Evolutionary conservation across 2,113 vertebrate species (phyloP), one percentile per base, ranked within the genome.

Genomic region (Gila orcuttii): DNA sequence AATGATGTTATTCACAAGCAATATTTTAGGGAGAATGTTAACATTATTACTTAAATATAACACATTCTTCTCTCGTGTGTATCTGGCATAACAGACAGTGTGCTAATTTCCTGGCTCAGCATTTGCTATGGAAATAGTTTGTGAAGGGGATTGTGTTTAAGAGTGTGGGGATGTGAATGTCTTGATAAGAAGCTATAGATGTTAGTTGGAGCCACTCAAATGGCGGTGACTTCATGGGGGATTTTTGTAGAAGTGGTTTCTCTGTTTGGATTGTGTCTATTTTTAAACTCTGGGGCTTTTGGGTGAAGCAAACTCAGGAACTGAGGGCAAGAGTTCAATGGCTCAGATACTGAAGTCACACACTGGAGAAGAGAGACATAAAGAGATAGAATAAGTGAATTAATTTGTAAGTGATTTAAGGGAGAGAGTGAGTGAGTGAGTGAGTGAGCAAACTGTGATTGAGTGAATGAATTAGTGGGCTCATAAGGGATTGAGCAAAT

Each of bases 161-260:
- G 69, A 31, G 55, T 64, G 66, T 69, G 23, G 80, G 47, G 45
- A 55, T 82, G 36, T 39, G 25, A 80, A 47, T 47, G 59, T 1
- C 12, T 57, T 59, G 79, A 82, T 79, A 78, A 89, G 79, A 8
- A 80, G 83, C 88, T 91, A 90, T 90, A 93, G 92, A 85, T 84
- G 66, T 71, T 82, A 73, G 76, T 60, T 10, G 45, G 31, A 81
- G 64, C 23, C 60, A 55, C n/a, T 81, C 12, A 59, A 69, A 33
- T 73, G 55, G 33, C 80, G 10, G 74, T 87, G 88, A 89, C 73
- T 71, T 89, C 86, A 89, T 89, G 75, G 86, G 84, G 79, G 74
- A 69, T 87, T 88, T 88, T 88, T 83, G 75, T 31, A 75, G 76
- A 39, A 55, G 28, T 8, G 31, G 68, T 89, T 69, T 83, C 62